Percentiles rank a stretch among this genome's conserved stretches.
Evolutionary conservation across 1,140 invertebrate genomes (phyloP).

Genomic region (Nasonia longicornis): DNA sequence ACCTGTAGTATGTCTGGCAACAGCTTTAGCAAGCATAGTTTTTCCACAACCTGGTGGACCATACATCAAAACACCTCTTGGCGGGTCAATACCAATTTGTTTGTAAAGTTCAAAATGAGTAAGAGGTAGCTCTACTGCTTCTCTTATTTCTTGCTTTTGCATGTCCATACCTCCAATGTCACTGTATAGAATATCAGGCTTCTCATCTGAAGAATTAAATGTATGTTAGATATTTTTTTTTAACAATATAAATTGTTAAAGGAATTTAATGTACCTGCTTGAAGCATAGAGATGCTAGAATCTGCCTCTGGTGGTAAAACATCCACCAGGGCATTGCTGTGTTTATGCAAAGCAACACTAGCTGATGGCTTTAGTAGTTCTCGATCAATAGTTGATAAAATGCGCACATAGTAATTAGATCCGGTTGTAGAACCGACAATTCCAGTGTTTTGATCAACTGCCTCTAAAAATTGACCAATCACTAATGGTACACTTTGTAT

Average conservation of each 20-base stretch:
- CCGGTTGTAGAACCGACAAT: conserved; percentile 87
- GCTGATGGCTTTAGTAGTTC: conserved; percentile 95
- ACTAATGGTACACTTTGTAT: conserved; percentile 98
- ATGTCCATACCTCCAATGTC: conserved; percentile 99
- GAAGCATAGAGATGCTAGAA: conserved; percentile 95
- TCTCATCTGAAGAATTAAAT: conserved; percentile 82
- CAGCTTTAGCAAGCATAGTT: conserved; percentile 99
- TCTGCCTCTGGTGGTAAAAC: conserved; percentile 98
- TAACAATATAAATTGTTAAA: conserved; percentile 8
- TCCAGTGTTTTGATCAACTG: conserved; percentile 97
- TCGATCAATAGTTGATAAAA: conserved; percentile 94
- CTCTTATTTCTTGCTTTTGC: conserved; percentile 99
- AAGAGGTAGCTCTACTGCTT: conserved; percentile 97
- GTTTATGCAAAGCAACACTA: conserved; percentile 96
- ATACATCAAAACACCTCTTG: conserved; percentile 97
- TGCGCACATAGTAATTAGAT: conserved; percentile 98
- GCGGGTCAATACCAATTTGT: conserved; percentile 97
- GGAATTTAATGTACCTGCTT: conserved; percentile 75
- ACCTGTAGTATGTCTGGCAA: conserved; percentile 97
- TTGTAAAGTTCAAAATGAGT: conserved; percentile 99
- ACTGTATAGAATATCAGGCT: conserved; percentile 96
- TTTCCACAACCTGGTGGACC: conserved; percentile 97
- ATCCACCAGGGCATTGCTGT: conserved; percentile 97
- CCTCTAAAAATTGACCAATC: conserved; percentile 98
- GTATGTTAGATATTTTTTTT: background rate